phyloP scores from a whole-genome alignment of 2,888 invertebrate genomes.

The Caenorhabditis virilis region DNA sequence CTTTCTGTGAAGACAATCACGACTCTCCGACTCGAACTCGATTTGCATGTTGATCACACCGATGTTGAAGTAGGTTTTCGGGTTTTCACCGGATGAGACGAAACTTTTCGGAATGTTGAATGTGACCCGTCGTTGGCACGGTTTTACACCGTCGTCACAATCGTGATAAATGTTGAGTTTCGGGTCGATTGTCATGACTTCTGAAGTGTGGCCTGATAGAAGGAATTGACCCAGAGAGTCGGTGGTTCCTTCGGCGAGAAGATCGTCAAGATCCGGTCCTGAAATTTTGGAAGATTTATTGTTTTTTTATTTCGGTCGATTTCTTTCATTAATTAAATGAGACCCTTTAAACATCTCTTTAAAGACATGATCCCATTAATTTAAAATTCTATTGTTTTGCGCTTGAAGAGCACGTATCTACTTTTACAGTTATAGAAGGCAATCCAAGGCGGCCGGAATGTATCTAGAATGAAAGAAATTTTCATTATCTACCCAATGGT shows the following conservation, averaged over 20 bases:
- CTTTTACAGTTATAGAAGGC: too few species aligned
- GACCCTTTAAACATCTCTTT: too few species aligned
- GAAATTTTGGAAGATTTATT: conserved; percentile 4
- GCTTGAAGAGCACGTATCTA: too few species aligned
- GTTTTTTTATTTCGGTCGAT: background rate
- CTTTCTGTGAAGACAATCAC: conserved; percentile 50
- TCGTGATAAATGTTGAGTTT: conserved; percentile 56
- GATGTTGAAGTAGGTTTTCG: conserved; percentile 46
- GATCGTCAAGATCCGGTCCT: conserved; percentile 61
- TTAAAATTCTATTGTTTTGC: too few species aligned
- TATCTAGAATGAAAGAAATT: too few species aligned
- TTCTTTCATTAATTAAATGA: background rate
- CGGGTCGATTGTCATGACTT: conserved; percentile 58
- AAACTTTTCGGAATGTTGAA: conserved; percentile 52
- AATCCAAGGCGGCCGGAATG: too few species aligned
- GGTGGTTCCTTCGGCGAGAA: conserved; percentile 57
- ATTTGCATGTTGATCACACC: conserved; percentile 51
- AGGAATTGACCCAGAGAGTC: conserved; percentile 58
- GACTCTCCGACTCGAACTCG: conserved; percentile 48
- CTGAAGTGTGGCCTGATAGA: conserved; percentile 50
- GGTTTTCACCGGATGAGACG: conserved; percentile 47
- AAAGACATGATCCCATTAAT: too few species aligned
- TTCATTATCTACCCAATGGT: too few species aligned
- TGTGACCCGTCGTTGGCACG: conserved; percentile 51
- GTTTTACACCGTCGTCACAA: conserved; percentile 53